Evolutionary conservation across 1,140 invertebrate genomes (phyloP), one percentile per base, ranked within the genome.

Genomic region (Calephelis nemesis): DNA sequence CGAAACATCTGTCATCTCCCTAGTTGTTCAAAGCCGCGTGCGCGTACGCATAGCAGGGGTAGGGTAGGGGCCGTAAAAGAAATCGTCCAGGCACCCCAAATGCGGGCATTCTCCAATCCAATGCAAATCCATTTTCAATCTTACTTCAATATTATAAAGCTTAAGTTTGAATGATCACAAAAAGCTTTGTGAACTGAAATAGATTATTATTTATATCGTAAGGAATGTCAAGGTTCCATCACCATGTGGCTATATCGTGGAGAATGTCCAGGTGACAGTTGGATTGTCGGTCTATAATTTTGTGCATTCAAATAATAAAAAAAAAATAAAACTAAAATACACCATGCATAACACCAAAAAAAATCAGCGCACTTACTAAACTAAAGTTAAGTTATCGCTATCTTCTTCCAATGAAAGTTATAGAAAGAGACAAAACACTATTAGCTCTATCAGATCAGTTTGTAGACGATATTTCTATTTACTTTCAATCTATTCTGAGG

Each of bases 161-260:
- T 64, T 60, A 74, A 62, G 62, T 62, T 72, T 42, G 48, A 45
- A 60, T n/a, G 39, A 39, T 40, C 54, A 40, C 11, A 66, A 69
- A 64, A 64, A 62, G 47, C 30, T 50, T 70, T 62, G 48, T 74
- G 73, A 74, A 80, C 82, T 76, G 72, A 87, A 88, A 86, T 87
- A 85, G 82, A 84, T 82, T 83, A 87, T 88, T 90, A 90, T 90
- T 90, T 90, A 88, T 87, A 90, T 80, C 84, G 75, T 69, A 76
- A 71, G 82, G 88, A 90, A 90, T 88, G 86, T 88, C 86, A 84
- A 87, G 85, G 88, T 87, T 88, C 77, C 73, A 79, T 74, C 77
- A 83, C 76, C 83, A 87, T 84, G 84, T 88, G 88, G 81, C 76
- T 86, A 78, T 81, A 79, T 77, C 84, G 81, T 77, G 79, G 74